Evolutionary conservation across 2,888 invertebrate species (phyloP).

Genomic region (Lepidochrysops patricia): DNA sequence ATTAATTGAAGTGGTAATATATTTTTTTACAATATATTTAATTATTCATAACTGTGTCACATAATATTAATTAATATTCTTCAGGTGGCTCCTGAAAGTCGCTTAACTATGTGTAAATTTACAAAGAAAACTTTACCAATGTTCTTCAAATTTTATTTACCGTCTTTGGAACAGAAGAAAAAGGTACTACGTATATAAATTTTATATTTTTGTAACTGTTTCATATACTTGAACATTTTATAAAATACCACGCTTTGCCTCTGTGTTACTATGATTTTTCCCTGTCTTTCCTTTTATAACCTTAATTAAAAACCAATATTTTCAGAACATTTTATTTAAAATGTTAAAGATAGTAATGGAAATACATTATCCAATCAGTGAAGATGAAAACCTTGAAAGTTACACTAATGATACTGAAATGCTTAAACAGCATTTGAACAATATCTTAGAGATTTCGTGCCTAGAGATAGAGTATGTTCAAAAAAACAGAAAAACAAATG

Average conservation of each 20-base stretch:
- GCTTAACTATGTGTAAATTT: constrained; percentile 67
- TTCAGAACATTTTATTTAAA: constrained; percentile 51
- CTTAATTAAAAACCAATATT: constrained; percentile 15
- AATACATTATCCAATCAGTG: constrained; percentile 58
- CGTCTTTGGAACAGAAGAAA: constrained; percentile 54
- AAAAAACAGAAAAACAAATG: constrained; percentile 41
- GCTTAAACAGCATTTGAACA: constrained; percentile 52
- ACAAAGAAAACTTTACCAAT: constrained; percentile 57
- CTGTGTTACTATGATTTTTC: too few species aligned
- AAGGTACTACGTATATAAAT: constrained; percentile 43
- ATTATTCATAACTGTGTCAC: not conserved
- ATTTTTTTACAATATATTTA: not conserved
- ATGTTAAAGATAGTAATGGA: constrained; percentile 41
- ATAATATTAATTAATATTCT: constrained; percentile 21
- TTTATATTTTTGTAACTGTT: not conserved
- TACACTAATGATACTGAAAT: constrained; percentile 48
- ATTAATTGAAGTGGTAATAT: constrained; percentile 48
- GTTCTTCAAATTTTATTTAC: constrained; percentile 60
- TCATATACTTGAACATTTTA: too few species aligned
- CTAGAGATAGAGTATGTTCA: constrained; percentile 47
- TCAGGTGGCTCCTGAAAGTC: constrained; percentile 68
- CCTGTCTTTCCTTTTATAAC: constrained; percentile 1
- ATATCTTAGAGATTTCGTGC: constrained; percentile 52
- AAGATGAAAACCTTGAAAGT: constrained; percentile 36
- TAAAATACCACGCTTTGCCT: too few species aligned